A percentile compares a stretch with the other conserved stretches of the same genome.
Conservation (phyloP, 1,140 invertebrate genomes). For the Panagrolaimus sp. region DNA sequence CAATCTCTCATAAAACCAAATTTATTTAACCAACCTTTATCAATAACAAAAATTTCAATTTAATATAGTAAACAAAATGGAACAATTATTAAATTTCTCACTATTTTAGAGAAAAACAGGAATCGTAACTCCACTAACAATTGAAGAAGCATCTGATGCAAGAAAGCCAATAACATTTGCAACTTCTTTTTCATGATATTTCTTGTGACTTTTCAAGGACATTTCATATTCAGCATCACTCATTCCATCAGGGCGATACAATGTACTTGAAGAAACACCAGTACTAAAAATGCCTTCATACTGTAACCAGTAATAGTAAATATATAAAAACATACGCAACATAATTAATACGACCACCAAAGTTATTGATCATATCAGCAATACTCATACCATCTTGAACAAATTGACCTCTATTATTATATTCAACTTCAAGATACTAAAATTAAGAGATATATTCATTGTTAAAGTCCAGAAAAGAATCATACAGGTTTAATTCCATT, state of each 20-base stretch:
- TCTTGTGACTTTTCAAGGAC: constrained; percentile 70
- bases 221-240: constrained; percentile 67
- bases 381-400: constrained; percentile 79
- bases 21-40: too few species aligned
- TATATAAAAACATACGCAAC: constrained; percentile 39
- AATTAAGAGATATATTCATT: constrained; percentile 17
- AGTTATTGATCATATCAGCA: constrained; percentile 71
- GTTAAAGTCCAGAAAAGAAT: not conserved
- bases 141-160: constrained; percentile 72
- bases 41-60: too few species aligned
- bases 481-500: constrained; percentile 70
- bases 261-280: constrained; percentile 70
- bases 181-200: constrained; percentile 74
- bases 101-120: too few species aligned
- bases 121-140: constrained; percentile 73
- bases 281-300: too few species aligned
- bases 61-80: too few species aligned
- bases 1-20: too few species aligned
- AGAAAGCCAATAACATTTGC: constrained; percentile 76
- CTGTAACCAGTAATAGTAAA: too few species aligned
- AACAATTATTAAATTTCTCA: too few species aligned
- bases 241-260: constrained; percentile 72
- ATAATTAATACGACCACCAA: constrained; percentile 62
- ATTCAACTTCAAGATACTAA: constrained; percentile 65
- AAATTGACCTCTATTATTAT: constrained; percentile 77